These are phyloP conservation scores for Scaptomyza polygonia DNA, from an alignment of 2,888 invertebrate species.

Conservation along the genomic window DNA sequence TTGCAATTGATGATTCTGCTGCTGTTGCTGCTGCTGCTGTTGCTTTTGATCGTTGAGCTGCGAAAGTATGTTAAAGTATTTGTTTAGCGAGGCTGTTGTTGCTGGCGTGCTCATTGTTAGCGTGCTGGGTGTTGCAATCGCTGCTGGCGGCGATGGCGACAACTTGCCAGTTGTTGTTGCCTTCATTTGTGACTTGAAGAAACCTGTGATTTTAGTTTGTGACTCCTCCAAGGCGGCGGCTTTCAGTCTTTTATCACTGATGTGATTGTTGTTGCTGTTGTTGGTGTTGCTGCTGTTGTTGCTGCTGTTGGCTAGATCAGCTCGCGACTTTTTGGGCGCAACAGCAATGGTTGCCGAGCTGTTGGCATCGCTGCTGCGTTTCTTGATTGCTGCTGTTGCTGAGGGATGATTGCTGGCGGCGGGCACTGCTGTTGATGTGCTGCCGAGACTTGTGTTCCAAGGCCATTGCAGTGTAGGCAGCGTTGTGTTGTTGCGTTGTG, in stretches of 20 bases:
- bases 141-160: conserved; percentile 50
- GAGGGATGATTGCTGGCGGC: conserved; percentile 38
- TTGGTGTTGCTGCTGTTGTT: conserved; percentile 22
- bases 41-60: conserved; percentile 79
- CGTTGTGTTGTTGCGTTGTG: conserved; percentile 40
- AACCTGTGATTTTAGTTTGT: conserved; percentile 92
- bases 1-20: conserved; percentile 34
- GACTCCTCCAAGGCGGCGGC: conserved; percentile 83
- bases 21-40: conserved; percentile 61
- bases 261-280: conserved; percentile 31
- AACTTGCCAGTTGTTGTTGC: conserved; percentile 65
- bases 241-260: conserved; percentile 82
- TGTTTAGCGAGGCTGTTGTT: conserved; percentile 82
- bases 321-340: conserved; percentile 79
- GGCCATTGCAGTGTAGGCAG: conserved; percentile 82
- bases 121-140: conserved; percentile 59
- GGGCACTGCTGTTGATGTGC: conserved; percentile 65
- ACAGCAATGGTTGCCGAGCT: conserved; percentile 41
- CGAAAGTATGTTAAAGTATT: conserved; percentile 83
- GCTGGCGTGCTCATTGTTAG: conserved; percentile 80
- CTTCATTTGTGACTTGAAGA: conserved; percentile 93
- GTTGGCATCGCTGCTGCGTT: conserved; percentile 36
- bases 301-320: conserved; percentile 35
- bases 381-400: conserved; percentile 26
- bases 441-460: conserved; percentile 78